Conservation (phyloP, 2,888 invertebrate species). For the Adelphocoris suturalis region DNA sequence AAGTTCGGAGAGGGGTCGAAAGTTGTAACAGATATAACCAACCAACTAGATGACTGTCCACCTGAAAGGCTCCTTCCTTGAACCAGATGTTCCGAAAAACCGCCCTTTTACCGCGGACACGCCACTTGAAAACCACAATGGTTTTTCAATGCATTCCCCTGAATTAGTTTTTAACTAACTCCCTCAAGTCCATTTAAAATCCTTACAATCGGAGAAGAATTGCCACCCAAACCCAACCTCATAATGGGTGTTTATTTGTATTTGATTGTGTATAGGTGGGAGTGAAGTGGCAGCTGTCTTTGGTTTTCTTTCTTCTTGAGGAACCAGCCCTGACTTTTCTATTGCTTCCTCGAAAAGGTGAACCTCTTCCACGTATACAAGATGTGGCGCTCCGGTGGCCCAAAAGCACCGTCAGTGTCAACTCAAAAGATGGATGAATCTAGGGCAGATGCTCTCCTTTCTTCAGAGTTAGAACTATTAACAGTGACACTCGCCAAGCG, state of each 20-base stretch:
- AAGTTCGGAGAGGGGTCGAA: neutral
- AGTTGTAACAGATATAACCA: slow-evolving; percentile 61
- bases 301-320: neutral
- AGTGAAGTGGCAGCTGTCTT: slow-evolving; percentile 62
- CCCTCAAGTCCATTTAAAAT: slow-evolving; percentile 41
- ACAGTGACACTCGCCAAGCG: too few species aligned
- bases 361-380: slow-evolving; percentile 20
- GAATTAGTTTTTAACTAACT: slow-evolving; percentile 68
- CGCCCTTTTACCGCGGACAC: slow-evolving; percentile 17
- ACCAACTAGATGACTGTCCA: slow-evolving; percentile 22
- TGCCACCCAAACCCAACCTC: slow-evolving; percentile 31
- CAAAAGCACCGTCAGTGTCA: slow-evolving; percentile 47
- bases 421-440: slow-evolving; percentile 57
- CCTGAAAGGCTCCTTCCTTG: slow-evolving; percentile 12
- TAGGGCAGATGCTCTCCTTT: slow-evolving; percentile 43
- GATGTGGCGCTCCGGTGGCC: slow-evolving; percentile 55
- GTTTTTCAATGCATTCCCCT: slow-evolving; percentile 9
- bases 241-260: slow-evolving; percentile 68
- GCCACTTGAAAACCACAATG: slow-evolving; percentile 65
- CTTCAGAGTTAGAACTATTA: neutral
- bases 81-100: slow-evolving; percentile 51
- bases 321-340: slow-evolving; percentile 36
- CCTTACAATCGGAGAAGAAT: neutral
- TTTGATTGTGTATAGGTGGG: slow-evolving; percentile 59
- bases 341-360: slow-evolving; percentile 24